Evolutionary conservation across 2,113 vertebrate species (phyloP).

Genomic region (Hemicordylus capensis): DNA sequence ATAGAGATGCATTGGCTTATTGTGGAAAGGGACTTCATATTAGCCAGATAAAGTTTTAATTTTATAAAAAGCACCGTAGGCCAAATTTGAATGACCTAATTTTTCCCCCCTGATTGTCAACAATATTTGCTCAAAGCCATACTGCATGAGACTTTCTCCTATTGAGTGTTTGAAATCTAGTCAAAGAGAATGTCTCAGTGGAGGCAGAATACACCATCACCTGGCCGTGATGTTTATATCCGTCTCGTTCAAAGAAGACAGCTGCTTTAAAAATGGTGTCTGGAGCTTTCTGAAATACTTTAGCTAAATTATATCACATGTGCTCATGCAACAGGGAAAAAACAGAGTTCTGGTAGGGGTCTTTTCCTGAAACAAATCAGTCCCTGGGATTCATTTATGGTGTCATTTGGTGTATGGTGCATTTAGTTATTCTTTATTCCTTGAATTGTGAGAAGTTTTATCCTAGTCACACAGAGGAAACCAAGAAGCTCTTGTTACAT

Average conservation of each 20-base stretch:
- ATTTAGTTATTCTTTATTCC: constrained; percentile 16
- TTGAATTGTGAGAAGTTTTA: constrained; percentile 11
- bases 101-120: constrained; percentile 45
- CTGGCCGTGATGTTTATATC: constrained; percentile 14
- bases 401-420: constrained; percentile 29
- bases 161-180: neutral
- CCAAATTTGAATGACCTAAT: neutral
- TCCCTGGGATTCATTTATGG: constrained; percentile 26
- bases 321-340: neutral
- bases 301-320: neutral
- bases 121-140: neutral
- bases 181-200: constrained; percentile 15
- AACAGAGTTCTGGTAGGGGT: neutral
- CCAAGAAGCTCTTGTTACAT: constrained; percentile 44
- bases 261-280: constrained; percentile 22
- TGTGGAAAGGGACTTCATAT: neutral
- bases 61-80: neutral
- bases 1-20: neutral
- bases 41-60: neutral
- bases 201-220: constrained; percentile 34
- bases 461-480: constrained; percentile 22
- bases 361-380: neutral
- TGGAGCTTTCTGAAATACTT: constrained; percentile 3
- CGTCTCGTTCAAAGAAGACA: constrained; percentile 3
- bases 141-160: constrained; percentile 12